These are phyloP conservation scores for Lordiphosa mommai DNA, from an alignment of 1,140 invertebrate species.

Conservation along the genomic window DNA sequence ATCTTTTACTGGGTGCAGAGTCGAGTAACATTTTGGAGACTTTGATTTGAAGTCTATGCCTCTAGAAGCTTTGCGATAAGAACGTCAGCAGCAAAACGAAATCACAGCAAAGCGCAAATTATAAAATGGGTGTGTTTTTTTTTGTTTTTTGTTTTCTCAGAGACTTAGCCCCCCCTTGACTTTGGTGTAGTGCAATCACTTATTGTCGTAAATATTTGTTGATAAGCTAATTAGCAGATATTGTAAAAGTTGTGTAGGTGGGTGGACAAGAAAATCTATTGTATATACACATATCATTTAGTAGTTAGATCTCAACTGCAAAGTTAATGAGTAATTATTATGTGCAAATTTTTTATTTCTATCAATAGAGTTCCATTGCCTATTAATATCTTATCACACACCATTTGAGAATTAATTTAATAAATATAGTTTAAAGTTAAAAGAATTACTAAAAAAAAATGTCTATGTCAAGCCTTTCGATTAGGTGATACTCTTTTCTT, in stretches of 20 bases:
- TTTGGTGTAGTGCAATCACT: background rate
- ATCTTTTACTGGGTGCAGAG: conserved; percentile 28
- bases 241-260: conserved; percentile 13
- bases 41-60: conserved; percentile 1
- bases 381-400: too few relatives aligned
- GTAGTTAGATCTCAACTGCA: background rate
- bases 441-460: too few relatives aligned
- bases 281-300: background rate
- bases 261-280: background rate
- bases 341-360: too few relatives aligned
- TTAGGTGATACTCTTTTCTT: background rate
- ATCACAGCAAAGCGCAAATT: conserved; percentile 20
- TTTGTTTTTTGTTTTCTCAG: background rate
- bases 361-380: too few relatives aligned
- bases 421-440: too few relatives aligned
- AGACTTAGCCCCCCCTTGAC: conserved; percentile 12
- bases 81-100: background rate
- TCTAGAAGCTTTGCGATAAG: background rate
- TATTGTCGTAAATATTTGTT: conserved; percentile 6
- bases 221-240: conserved; percentile 33
- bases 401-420: too few relatives aligned
- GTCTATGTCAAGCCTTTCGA: too few relatives aligned
- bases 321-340: too few relatives aligned
- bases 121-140: conserved; percentile 38
- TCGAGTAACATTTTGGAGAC: background rate